These are phyloP conservation scores for Cervus canadensis DNA, from an alignment of 2,113 vertebrate species.

Conservation along the genomic window DNA sequence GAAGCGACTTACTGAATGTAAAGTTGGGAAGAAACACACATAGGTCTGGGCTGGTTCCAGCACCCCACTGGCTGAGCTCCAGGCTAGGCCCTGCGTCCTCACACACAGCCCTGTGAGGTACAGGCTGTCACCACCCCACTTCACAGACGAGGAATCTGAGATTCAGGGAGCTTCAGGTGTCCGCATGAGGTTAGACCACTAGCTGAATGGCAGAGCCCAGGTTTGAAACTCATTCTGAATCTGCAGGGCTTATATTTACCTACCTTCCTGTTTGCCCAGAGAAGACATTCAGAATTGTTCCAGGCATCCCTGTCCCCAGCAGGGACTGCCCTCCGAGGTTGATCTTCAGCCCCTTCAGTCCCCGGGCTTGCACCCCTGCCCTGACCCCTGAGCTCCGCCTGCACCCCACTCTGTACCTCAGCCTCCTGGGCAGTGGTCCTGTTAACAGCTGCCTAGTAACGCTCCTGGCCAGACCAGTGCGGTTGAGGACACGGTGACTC, in stretches of 20 bases:
- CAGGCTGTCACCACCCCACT: neutral
- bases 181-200: fast-evolving
- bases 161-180: too few relatives aligned
- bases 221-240: neutral
- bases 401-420: neutral
- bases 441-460: neutral
- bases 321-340: neutral
- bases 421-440: neutral
- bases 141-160: neutral
- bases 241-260: neutral
- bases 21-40: neutral
- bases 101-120: neutral
- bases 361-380: neutral
- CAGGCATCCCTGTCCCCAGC: neutral
- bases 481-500: neutral
- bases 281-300: neutral
- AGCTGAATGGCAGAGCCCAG: neutral
- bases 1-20: neutral
- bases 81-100: neutral
- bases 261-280: neutral
- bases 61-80: neutral
- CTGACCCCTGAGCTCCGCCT: neutral
- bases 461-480: neutral
- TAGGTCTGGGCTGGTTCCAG: neutral
- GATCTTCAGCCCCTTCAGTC: neutral